Conservation (phyloP, 1,140 invertebrate species). For the Proctacanthus coquilletti region DNA sequence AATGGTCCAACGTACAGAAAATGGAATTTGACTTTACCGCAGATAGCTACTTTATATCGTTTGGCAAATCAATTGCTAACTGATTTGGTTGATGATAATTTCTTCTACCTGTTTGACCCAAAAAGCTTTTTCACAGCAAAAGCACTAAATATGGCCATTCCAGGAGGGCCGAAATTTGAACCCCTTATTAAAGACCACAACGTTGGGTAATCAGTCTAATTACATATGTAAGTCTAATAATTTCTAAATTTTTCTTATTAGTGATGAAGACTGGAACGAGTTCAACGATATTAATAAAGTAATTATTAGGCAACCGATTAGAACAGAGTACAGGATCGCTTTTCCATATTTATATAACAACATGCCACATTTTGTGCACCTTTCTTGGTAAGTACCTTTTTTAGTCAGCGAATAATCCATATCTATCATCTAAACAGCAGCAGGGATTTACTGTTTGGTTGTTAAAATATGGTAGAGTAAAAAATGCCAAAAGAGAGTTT, state of each 20-base stretch:
- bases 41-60: slow-evolving; percentile 94
- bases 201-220: slow-evolving; percentile 68
- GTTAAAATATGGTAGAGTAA: slow-evolving; percentile 3
- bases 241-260: slow-evolving; percentile 34
- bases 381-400: slow-evolving; percentile 64
- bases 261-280: slow-evolving; percentile 99
- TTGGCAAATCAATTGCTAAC: slow-evolving; percentile 97
- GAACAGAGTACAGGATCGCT: slow-evolving; percentile 98
- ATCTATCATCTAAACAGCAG: neutral
- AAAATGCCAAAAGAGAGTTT: slow-evolving; percentile 8
- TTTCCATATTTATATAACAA: slow-evolving; percentile 99
- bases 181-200: slow-evolving; percentile 96
- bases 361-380: slow-evolving; percentile 87
- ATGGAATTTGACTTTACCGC: slow-evolving; percentile 90
- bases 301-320: slow-evolving; percentile 94
- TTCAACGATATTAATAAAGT: slow-evolving; percentile 99
- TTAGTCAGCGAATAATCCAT: too few species aligned
- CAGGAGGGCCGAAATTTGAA: slow-evolving; percentile 99
- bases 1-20: slow-evolving; percentile 94
- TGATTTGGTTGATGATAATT: slow-evolving; percentile 96
- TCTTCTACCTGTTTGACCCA: slow-evolving; percentile 97
- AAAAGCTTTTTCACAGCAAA: slow-evolving; percentile 99
- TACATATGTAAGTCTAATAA: too few species aligned
- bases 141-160: slow-evolving; percentile 99
- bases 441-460: neutral